These are phyloP conservation scores for Sus cebifrons DNA, from an alignment of 2,797 vertebrate species.

Conservation along the genomic window DNA sequence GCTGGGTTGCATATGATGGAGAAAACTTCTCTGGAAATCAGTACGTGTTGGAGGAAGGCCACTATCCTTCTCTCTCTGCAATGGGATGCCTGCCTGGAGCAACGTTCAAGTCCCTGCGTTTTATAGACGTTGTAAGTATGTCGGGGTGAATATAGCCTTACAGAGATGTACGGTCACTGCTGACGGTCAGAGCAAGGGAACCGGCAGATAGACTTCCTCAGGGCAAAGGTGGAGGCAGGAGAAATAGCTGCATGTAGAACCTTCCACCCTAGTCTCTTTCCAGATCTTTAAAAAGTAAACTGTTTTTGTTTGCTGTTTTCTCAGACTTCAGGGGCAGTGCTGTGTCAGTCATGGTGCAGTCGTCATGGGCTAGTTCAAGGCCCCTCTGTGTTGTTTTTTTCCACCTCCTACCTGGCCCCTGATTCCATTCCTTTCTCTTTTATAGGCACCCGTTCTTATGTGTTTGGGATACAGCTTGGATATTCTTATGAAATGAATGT, in stretches of 20 bases:
- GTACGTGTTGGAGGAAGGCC: slow-evolving; percentile 97
- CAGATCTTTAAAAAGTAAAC: background rate
- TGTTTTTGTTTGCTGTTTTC: background rate
- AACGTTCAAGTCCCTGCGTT: slow-evolving; percentile 93
- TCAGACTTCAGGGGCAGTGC: background rate
- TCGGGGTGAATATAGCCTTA: fast-evolving
- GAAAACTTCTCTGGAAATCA: slow-evolving; percentile 94
- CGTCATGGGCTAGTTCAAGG: background rate
- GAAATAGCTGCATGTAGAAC: background rate
- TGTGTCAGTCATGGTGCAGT: background rate
- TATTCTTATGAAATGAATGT: background rate
- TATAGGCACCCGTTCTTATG: background rate
- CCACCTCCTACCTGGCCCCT: background rate
- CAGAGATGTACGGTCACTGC: fast-evolving
- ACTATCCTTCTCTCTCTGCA: slow-evolving; percentile 92
- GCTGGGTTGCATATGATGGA: slow-evolving; percentile 95
- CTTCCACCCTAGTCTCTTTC: background rate
- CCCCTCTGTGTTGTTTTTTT: background rate
- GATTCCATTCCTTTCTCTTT: background rate
- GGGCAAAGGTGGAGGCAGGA: background rate
- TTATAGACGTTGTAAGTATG: slow-evolving; percentile 94
- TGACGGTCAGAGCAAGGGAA: background rate
- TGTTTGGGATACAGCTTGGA: background rate
- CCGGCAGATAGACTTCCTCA: background rate
- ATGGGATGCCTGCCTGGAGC: slow-evolving; percentile 93